These are phyloP conservation scores for Sorex fumeus DNA, from an alignment of 2,113 vertebrate species.

Conservation along the genomic window DNA sequence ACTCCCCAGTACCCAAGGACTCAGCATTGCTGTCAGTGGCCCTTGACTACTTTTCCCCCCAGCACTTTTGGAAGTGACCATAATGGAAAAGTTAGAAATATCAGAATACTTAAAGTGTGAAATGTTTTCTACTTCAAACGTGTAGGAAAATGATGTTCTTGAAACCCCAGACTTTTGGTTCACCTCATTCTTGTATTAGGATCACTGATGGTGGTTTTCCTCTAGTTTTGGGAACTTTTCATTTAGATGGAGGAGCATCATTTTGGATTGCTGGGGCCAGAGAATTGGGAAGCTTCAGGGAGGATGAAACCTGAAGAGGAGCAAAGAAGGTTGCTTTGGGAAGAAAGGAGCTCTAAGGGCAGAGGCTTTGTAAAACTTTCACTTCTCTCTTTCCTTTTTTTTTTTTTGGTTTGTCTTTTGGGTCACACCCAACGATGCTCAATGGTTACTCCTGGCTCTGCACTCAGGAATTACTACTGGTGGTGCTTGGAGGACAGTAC, in stretches of 20 bases:
- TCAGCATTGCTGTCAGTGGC: too few species aligned
- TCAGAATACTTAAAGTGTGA: not conserved
- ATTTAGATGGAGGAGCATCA: not conserved
- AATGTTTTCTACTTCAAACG: slow-evolving; percentile 39
- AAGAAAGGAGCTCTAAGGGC: not conserved
- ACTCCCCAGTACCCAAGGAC: not conserved
- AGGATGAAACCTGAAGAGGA: not conserved
- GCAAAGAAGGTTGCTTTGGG: not conserved
- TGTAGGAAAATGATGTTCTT: slow-evolving; percentile 9
- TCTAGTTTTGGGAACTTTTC: not conserved
- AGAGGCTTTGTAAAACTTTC: not conserved
- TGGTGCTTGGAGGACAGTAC: too few species aligned
- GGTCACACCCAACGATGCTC: too few species aligned
- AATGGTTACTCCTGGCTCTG: too few species aligned
- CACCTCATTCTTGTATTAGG: not conserved
- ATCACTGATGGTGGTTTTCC: not conserved
- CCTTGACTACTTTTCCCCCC: too few species aligned
- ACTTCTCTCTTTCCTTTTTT: too few species aligned
- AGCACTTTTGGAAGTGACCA: too few species aligned
- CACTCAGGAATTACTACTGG: too few species aligned
- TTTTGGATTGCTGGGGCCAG: not conserved
- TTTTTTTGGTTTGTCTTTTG: too few species aligned
- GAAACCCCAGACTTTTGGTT: not conserved
- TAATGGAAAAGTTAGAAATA: not conserved
- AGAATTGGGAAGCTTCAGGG: not conserved